Evolutionary conservation across 2,113 vertebrate species (phyloP), one percentile per base, ranked within the genome.

Genomic region (Leptocoma aspasia): DNA sequence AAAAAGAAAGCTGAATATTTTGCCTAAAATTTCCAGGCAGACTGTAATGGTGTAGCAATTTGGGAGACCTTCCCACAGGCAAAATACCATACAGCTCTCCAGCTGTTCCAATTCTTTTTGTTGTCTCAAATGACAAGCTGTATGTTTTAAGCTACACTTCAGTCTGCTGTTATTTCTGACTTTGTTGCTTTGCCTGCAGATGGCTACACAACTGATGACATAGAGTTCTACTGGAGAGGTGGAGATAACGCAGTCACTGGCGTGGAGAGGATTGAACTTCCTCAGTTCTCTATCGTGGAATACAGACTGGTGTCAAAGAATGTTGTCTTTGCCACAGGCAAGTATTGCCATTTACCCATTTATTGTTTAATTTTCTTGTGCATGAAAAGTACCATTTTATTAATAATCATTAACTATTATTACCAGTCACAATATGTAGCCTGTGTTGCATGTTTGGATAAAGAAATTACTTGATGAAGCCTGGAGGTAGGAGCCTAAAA

Each of bases 171-270:
- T 88, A 42, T 75, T 75, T 44, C 52, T 56, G 30, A 53, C 33
- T 44, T 82, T 33, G 76, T 60, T 95, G n/a, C 49, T 95, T 92
- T 95, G 44, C 72, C 37, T 92, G 63, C 96, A 99, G 99, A 99
- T 93, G 99, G 99, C 86, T 99, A 99, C 95, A 99, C 99, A 9
- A 99, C 99, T 3, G 99, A 99, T 16, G 99, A 99, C 94, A 99
- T 99, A 23, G 99, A 99, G 86, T 99, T 99, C 96, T 99, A 99
- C 96, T 99, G 99, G 99, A 99, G 99, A 91, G 99, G 99, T 31
- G 99, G 99, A 53, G 98, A 99, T 79, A 98, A 97, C 0, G 99
- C 99, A 9, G 99, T 99, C 65, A 99, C 99, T 0, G 99, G 99
- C 0, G 99, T 99, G 90, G 98, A 99, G 19, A 98, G 98, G 81